These are phyloP conservation scores for Acropternis orthonyx DNA, from an alignment of 2,797 vertebrate species.

Conservation along the genomic window DNA sequence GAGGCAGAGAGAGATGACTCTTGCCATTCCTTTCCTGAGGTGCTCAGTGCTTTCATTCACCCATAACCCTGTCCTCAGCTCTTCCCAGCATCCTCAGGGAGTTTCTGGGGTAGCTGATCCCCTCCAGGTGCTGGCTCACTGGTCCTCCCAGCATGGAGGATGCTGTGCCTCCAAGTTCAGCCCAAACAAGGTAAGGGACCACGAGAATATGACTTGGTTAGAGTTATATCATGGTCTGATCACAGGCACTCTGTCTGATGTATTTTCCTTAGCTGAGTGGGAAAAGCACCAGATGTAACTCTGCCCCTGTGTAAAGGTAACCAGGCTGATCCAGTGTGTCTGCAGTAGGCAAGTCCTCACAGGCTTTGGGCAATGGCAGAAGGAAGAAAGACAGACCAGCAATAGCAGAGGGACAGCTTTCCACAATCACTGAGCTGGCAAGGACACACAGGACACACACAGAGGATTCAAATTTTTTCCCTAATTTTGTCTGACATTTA, in stretches of 20 bases:
- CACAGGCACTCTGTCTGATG: background rate
- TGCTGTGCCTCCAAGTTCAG: background rate
- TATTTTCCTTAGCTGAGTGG: background rate
- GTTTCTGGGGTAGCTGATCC: background rate
- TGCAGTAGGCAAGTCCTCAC: background rate
- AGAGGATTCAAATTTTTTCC: background rate
- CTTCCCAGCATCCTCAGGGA: background rate
- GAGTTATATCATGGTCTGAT: background rate
- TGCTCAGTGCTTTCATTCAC: background rate
- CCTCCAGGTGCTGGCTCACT: accelerated
- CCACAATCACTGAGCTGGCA: background rate
- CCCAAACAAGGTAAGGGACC: background rate
- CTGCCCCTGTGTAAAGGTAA: background rate
- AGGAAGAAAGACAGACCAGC: background rate
- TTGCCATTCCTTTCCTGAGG: background rate
- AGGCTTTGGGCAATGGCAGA: background rate
- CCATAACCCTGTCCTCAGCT: background rate
- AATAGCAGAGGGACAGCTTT: background rate
- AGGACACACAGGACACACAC: conserved; percentile 9
- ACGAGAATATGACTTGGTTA: background rate
- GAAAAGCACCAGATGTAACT: background rate
- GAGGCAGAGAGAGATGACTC: background rate
- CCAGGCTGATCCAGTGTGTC: background rate
- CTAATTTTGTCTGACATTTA: conserved; percentile 55
- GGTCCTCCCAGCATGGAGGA: background rate